Conservation (phyloP, 2,797 vertebrate genomes). For the Phoxinus dragarum region DNA sequence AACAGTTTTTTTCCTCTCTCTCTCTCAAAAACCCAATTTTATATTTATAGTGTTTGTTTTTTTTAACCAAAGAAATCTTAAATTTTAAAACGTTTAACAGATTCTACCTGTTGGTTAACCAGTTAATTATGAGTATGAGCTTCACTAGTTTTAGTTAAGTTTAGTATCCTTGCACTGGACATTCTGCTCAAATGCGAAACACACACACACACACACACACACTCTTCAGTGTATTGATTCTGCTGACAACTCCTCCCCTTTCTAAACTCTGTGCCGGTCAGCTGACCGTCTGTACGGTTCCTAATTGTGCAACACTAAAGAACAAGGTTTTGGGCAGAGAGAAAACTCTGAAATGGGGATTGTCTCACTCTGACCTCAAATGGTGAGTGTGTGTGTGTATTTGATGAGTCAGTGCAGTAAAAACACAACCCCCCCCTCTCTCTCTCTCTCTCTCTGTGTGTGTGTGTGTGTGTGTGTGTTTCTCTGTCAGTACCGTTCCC, state of each 20-base stretch:
- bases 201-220: constrained; percentile 11
- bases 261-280: constrained; percentile 18
- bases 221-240: constrained; percentile 32
- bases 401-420: constrained; percentile 38
- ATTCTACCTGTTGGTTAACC: too few species aligned
- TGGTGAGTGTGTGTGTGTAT: constrained; percentile 26
- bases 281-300: constrained; percentile 57
- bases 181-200: too few species aligned
- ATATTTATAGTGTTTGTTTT: too few species aligned
- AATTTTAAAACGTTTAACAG: too few species aligned
- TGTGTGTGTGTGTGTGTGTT: not conserved
- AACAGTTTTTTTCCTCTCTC: too few species aligned
- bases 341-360: not conserved
- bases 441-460: too few species aligned
- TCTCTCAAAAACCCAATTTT: too few species aligned
- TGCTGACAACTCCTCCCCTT: constrained; percentile 52
- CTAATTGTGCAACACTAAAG: constrained; percentile 48
- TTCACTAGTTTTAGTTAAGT: too few species aligned
- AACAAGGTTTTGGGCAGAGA: not conserved
- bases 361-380: constrained; percentile 3
- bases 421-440: not conserved
- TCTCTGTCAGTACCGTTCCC: constrained; percentile 81
- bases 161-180: too few species aligned
- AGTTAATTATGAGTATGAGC: too few species aligned
- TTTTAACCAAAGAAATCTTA: too few species aligned